Base-by-base conservation (phyloP, 2,113 vertebrate genomes). In the Aptenodytes patagonicus region DNA sequence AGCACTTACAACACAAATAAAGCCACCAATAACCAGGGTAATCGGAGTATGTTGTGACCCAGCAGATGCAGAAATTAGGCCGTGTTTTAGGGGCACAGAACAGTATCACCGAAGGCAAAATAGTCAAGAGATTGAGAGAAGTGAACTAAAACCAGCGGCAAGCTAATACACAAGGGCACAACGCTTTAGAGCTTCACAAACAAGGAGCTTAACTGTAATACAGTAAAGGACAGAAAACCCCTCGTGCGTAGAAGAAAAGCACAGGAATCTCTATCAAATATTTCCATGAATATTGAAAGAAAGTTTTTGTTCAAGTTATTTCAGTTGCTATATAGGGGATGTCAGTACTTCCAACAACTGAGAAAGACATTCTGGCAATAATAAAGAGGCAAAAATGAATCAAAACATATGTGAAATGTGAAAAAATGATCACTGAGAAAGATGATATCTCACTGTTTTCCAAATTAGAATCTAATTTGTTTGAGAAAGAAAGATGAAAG, bases 271-370 rank as follows among this genome's bases (percentile, higher is more conserved):
- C 0, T 6, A 79, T 7, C 10, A 54, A 76, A 2, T 55, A 77
- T 73, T 81, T 42, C 80, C 36, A 14, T 2, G 31, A 55, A 71
- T 32, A 61, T 3, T 55, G 28, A 52, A 72, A 65, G 6, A 5
- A 64, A 32, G 29, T 3, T 55, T 49, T 64, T 38, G 34, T 19
- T 82, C 26, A 2, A 24, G 46, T 49, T 0, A 17, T 20, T 64
- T 42, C 71, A 55, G 29, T 29, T 60, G 29, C 62, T 76, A 5
- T 19, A 13, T 13, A n/a, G 34, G 18, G 25, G n/a, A 34, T 81
- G 17, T 61, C 13, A 40, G 9, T 47, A 47, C 40, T 86, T 47
- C 0, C 0, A 0, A 44, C 1, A 16, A 24, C 8, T 11, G 42
- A 81, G 25, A 66, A 77, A 66, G 77, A 12, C 8, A 18, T 58